Percentiles rank a stretch among this genome's conserved stretches.
These are phyloP conservation scores for Phainopepla nitens DNA, from an alignment of 2,113 vertebrate species.

Conservation along the genomic window DNA sequence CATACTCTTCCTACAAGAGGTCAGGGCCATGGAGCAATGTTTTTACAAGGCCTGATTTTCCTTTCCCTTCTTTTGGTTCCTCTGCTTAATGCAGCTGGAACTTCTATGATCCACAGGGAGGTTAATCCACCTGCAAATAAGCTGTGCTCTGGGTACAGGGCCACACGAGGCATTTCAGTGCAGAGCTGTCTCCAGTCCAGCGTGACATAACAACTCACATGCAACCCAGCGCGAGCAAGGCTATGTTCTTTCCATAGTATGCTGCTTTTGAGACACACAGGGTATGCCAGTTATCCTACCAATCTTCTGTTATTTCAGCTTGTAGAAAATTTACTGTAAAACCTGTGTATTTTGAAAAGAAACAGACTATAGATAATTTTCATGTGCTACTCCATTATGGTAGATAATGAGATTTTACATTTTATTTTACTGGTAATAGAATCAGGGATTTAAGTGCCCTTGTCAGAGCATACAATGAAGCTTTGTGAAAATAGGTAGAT, in stretches of 20 bases:
- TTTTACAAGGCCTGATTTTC: neutral
- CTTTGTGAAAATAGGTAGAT: neutral
- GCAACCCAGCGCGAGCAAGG: neutral
- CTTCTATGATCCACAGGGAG: neutral
- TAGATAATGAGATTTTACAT: neutral
- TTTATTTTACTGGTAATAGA: slow-evolving; percentile 1
- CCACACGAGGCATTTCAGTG: fast-evolving
- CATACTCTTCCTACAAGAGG: neutral
- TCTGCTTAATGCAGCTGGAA: neutral
- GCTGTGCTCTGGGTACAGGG: neutral
- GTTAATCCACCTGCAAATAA: neutral
- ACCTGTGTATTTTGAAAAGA: neutral
- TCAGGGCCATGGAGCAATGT: neutral
- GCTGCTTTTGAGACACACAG: neutral
- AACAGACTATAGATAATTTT: neutral
- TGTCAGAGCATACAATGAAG: neutral
- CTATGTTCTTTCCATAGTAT: neutral
- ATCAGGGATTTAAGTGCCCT: slow-evolving; percentile 1
- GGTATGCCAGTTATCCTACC: neutral
- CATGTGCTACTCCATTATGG: neutral
- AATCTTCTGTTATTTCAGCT: neutral
- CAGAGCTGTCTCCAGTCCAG: neutral
- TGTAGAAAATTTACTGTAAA: neutral
- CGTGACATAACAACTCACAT: neutral
- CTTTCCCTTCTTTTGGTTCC: neutral